Conservation (phyloP, 2,797 vertebrate species). For the Notoglanidium macrostoma region DNA sequence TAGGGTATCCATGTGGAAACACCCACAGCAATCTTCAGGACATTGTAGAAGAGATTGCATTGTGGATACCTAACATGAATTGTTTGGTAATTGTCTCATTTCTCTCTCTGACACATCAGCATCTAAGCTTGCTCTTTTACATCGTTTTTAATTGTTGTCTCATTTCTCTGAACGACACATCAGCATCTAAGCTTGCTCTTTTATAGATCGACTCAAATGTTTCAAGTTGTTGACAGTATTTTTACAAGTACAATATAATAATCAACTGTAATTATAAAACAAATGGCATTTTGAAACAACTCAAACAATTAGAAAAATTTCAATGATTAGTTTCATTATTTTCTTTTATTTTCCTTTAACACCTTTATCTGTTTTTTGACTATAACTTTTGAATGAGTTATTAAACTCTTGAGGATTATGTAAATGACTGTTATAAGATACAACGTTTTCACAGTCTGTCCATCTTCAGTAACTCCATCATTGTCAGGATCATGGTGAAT, state of each 20-base stretch:
- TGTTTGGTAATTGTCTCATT: neutral
- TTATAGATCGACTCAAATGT: neutral
- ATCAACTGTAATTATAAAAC: neutral
- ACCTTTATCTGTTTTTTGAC: neutral
- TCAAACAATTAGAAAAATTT: neutral
- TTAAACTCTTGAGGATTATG: slow-evolving; percentile 44
- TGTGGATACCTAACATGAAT: neutral
- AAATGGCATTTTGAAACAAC: neutral
- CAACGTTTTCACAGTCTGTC: slow-evolving; percentile 40
- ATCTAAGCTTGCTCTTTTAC: too few relatives aligned
- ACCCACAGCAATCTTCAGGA: neutral
- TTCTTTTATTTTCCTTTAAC: neutral
- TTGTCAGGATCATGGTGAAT: neutral
- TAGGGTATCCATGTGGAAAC: neutral
- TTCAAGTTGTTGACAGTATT: neutral
- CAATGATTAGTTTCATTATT: neutral
- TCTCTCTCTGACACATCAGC: too few relatives aligned
- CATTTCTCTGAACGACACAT: neutral
- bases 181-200: neutral
- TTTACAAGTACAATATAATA: neutral
- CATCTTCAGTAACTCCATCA: neutral
- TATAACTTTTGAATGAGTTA: neutral
- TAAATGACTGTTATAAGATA: slow-evolving; percentile 38
- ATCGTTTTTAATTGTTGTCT: too few relatives aligned
- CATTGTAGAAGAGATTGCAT: neutral